Base-by-base conservation (phyloP, 2,888 invertebrate species). In the Philonicus albiceps region DNA sequence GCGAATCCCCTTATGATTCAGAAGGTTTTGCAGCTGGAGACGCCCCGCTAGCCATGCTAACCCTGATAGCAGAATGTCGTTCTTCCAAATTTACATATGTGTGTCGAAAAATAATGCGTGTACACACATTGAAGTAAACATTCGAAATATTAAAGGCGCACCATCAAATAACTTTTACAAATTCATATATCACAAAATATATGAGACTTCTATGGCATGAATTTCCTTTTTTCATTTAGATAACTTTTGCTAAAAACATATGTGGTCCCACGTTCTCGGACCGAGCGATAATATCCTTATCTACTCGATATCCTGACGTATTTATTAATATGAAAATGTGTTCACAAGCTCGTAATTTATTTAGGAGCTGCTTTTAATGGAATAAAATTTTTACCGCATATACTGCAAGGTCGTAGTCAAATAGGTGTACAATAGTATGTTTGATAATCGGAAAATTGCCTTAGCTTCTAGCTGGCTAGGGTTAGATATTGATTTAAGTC, bases 161-260 rank as follows among this genome's bases (percentile, higher is more conserved):
- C 83, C 83, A 83, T 83, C 83, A 37, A 83, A 83, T 72, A 83
- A 72, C 83, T 83, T 83, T 83, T 83, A 83, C 64, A 64, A 83
- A 83, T 83, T 83, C 83, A 83, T 83, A 83, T 83, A 83, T 83
- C 83, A 64, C 64, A 64, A 83, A 72, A 83, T 72, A 64, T 83
- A 83, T 83, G 83, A 72, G 83, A 72, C 55, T 83, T 55, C 83
- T 43, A 55, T 72, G 83, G 37, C 83, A 27, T 83, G 83, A 72
- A 83, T 72, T 83, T 83, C 40, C 83, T 72, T 72, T 72, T 83
- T 83, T 83, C 40, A 83, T 83, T 83, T 83, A 4, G 22, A 40
- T 31, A 19, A 55, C 64, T 64, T 83, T 72, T 22, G 72, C 83
- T 37, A 40, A 8, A 37, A 83, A 37, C 72, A 27, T 64, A 72